Percentiles rank a stretch among this genome's conserved stretches.
Evolutionary conservation across 1,140 invertebrate species (phyloP).

Genomic region (Pteromalus puparum): DNA sequence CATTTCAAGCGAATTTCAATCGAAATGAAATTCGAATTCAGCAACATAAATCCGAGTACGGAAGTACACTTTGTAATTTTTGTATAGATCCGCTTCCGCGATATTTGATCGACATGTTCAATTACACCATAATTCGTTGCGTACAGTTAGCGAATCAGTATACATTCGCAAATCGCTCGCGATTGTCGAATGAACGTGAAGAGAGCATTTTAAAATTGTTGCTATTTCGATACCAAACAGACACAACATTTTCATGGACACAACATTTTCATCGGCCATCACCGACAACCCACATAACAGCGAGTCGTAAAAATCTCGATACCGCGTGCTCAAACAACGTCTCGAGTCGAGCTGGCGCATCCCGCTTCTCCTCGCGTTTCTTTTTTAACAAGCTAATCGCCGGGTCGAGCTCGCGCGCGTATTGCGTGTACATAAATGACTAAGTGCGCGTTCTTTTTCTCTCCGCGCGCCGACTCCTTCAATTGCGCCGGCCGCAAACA

Average conservation of each 20-base stretch:
- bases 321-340: background rate
- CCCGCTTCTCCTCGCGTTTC: background rate
- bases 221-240: no score
- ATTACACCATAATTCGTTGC: background rate
- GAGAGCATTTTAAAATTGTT: no score
- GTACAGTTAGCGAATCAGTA: no score
- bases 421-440: conserved; percentile 30
- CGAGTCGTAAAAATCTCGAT: background rate
- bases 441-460: conserved; percentile 18
- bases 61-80: background rate
- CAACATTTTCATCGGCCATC: no score
- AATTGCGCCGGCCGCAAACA: background rate
- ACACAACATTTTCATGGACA: no score
- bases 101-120: background rate
- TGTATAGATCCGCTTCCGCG: background rate
- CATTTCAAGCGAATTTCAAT: background rate
- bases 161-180: no score
- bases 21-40: background rate
- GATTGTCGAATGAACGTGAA: no score
- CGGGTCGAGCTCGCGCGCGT: background rate
- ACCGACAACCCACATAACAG: background rate
- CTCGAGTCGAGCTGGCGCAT: background rate
- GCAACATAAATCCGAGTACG: background rate
- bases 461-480: background rate
- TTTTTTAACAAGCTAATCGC: conserved; percentile 39